A percentile compares a stretch with the other conserved stretches of the same genome.
Evolutionary conservation across 2,888 invertebrate species (phyloP).

Genomic region (Yponomeuta malinellus): DNA sequence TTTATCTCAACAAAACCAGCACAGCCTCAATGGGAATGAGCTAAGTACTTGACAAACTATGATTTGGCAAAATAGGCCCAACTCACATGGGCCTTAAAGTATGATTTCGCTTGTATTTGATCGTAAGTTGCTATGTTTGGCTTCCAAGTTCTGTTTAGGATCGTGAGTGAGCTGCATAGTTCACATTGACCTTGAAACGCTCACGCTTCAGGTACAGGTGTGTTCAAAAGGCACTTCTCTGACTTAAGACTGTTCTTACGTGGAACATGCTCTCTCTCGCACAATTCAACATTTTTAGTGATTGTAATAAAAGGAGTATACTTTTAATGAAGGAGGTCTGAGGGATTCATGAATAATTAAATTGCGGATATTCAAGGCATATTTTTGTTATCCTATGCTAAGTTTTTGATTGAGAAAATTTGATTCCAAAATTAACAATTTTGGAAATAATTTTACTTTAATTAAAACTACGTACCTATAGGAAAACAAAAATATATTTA

Average conservation of each 20-base stretch:
- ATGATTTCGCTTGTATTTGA: not conserved
- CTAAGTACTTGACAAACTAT: not conserved
- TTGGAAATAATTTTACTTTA: no score
- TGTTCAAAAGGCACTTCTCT: not conserved
- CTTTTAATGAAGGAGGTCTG: no score
- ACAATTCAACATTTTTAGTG: no score
- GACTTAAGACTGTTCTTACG: not conserved
- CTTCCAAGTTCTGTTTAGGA: conserved; percentile 24
- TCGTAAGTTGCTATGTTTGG: conserved; percentile 26
- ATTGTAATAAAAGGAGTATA: no score
- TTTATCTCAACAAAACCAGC: not conserved
- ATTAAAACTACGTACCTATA: no score
- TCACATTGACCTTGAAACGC: conserved; percentile 58
- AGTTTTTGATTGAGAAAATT: no score
- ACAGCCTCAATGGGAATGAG: conserved; percentile 1
- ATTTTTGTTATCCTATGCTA: no score
- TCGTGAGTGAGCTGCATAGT: conserved; percentile 65
- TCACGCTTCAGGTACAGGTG: conserved; percentile 24
- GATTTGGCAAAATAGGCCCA: not conserved
- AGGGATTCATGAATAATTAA: no score
- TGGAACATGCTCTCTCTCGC: no score
- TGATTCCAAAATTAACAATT: no score
- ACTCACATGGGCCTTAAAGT: not conserved
- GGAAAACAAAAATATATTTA: no score
- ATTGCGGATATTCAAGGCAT: no score